These are phyloP conservation scores for Choristoneura rosaceana DNA, from an alignment of 2,888 invertebrate species.

Conservation along the genomic window DNA sequence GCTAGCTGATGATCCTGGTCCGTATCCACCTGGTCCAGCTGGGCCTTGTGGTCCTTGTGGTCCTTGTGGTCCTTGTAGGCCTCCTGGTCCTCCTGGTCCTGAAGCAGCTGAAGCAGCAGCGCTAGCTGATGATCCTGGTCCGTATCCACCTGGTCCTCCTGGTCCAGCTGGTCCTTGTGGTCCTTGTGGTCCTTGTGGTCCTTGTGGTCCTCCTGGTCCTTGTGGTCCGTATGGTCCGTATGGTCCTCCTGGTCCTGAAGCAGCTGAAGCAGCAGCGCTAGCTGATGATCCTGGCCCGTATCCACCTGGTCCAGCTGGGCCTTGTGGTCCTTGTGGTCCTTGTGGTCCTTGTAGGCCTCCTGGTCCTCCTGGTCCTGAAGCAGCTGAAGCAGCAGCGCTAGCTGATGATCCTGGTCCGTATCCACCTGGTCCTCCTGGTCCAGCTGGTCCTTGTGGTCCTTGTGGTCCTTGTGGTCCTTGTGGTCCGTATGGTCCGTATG, in stretches of 20 bases:
- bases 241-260: constrained; percentile 16
- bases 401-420: constrained; percentile 30
- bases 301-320: not conserved
- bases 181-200: constrained; percentile 9
- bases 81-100: not conserved
- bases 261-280: constrained; percentile 27
- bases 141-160: constrained; percentile 12
- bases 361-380: constrained; percentile 11
- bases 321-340: constrained; percentile 1
- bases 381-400: constrained; percentile 30
- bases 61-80: constrained; percentile 9
- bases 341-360: constrained; percentile 6
- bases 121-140: constrained; percentile 18
- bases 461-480: constrained; percentile 1
- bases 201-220: constrained; percentile 13
- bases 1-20: constrained; percentile 37
- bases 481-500: constrained; percentile 19
- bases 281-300: constrained; percentile 24
- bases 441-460: constrained; percentile 13
- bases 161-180: constrained; percentile 2
- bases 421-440: constrained; percentile 10
- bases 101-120: not conserved
- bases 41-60: constrained; percentile 4
- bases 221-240: constrained; percentile 17
- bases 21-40: constrained; percentile 8